Evolutionary conservation across 2,797 vertebrate species (phyloP).

Genomic region (Discoglossus pictus): DNA sequence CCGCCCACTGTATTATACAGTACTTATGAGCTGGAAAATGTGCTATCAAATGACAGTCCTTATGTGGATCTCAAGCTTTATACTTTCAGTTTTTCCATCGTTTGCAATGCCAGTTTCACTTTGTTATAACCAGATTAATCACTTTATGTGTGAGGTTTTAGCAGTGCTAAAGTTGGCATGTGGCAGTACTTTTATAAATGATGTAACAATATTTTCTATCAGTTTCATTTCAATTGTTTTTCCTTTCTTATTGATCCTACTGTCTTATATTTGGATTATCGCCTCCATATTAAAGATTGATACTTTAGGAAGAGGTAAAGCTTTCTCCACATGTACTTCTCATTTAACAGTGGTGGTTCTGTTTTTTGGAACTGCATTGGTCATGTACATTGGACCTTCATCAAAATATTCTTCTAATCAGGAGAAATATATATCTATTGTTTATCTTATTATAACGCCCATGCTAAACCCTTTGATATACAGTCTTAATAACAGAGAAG

Average conservation of each 20-base stretch:
- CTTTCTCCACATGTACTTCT: constrained; percentile 31
- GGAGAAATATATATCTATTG: constrained; percentile 37
- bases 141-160: constrained; percentile 37
- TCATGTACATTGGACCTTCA: constrained; percentile 26
- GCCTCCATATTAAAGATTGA: constrained; percentile 20
- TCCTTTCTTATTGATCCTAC: constrained; percentile 14
- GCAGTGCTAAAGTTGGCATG: constrained; percentile 59
- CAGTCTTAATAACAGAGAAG: constrained; percentile 27
- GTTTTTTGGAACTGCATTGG: constrained; percentile 26
- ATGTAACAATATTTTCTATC: constrained; percentile 28
- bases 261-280: constrained; percentile 23
- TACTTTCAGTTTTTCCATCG: constrained; percentile 10
- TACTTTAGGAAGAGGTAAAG: constrained; percentile 3
- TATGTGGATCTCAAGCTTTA: constrained; percentile 13
- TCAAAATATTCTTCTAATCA: constrained; percentile 12
- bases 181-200: constrained; percentile 47
- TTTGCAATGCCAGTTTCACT: not conserved
- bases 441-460: constrained; percentile 31
- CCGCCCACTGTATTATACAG: constrained; percentile 14
- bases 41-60: constrained; percentile 8
- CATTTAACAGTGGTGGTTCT: constrained; percentile 26
- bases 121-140: constrained; percentile 23
- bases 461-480: constrained; percentile 37
- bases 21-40: constrained; percentile 3
- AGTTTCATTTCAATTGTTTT: constrained; percentile 28